phyloP scores from a whole-genome alignment of 2,113 vertebrate genomes.

The Cheirogaleus medius region DNA sequence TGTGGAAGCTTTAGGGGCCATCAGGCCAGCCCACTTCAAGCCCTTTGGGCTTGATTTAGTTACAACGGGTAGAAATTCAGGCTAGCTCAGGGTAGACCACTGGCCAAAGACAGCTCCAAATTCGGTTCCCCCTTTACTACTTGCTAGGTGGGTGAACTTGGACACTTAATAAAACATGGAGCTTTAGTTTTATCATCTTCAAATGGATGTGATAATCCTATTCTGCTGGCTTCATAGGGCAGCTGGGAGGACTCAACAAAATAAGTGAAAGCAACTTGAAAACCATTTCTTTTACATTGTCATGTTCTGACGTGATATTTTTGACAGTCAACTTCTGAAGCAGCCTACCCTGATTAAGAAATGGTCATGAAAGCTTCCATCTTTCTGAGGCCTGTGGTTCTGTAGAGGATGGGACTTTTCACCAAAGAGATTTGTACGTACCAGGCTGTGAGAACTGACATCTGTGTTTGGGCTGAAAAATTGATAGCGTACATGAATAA shows the following conservation, averaged over 20 bases:
- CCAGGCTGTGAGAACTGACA: background rate
- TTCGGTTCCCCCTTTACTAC: background rate
- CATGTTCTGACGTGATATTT: background rate
- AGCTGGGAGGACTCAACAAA: background rate
- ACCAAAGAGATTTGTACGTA: background rate
- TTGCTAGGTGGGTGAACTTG: background rate
- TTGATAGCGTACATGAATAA: background rate
- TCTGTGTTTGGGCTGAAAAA: conserved; percentile 5
- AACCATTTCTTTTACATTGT: background rate
- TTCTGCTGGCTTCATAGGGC: background rate
- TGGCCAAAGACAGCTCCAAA: background rate
- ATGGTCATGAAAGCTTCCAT: background rate
- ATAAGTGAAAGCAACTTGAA: background rate
- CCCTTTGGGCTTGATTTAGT: background rate
- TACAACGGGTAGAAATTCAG: background rate
- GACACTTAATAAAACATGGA: background rate
- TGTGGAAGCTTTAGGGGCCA: background rate
- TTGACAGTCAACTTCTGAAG: conserved; percentile 6
- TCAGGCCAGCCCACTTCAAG: background rate
- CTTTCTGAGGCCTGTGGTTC: background rate
- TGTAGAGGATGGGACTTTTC: background rate
- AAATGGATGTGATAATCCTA: background rate
- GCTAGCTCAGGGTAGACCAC: background rate
- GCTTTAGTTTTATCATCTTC: background rate
- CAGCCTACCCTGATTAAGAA: background rate